Percentiles rank a stretch among this genome's conserved stretches.
Evolutionary conservation across 1,140 invertebrate genomes (phyloP).

Genomic region (Rhopalosiphum padi): DNA sequence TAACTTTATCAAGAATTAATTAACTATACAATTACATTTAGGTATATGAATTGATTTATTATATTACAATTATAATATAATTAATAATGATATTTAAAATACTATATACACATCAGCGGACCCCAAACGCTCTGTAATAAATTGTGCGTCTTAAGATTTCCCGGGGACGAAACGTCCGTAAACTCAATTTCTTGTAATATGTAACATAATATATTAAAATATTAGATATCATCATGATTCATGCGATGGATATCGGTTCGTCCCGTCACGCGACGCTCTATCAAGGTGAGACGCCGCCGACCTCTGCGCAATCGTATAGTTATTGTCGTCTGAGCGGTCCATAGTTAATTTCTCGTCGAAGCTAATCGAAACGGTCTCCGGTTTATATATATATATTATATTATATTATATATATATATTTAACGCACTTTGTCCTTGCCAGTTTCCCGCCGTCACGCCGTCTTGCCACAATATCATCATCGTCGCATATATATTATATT

Average conservation of each 20-base stretch:
- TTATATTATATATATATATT: not conserved
- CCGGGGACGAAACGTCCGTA: not conserved
- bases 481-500: not conserved
- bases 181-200: not conserved
- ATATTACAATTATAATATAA: too few relatives aligned
- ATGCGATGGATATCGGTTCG: not conserved
- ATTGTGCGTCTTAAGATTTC: not conserved
- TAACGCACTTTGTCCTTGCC: not conserved
- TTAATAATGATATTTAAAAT: too few relatives aligned
- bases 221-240: not conserved
- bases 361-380: not conserved
- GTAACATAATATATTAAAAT: not conserved
- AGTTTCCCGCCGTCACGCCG: not conserved
- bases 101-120: too few relatives aligned
- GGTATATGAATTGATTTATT: not conserved
- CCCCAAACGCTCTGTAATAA: not conserved
- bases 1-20: not conserved
- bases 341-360: not conserved
- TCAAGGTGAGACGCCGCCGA: slow-evolving; percentile 8
- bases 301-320: not conserved
- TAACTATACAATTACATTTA: not conserved
- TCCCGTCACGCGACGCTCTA: not conserved
- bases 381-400: not conserved
- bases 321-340: not conserved
- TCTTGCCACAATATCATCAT: not conserved